Evolutionary conservation across 2,113 vertebrate genomes (phyloP).

Genomic region (Catharus bicknelli): DNA sequence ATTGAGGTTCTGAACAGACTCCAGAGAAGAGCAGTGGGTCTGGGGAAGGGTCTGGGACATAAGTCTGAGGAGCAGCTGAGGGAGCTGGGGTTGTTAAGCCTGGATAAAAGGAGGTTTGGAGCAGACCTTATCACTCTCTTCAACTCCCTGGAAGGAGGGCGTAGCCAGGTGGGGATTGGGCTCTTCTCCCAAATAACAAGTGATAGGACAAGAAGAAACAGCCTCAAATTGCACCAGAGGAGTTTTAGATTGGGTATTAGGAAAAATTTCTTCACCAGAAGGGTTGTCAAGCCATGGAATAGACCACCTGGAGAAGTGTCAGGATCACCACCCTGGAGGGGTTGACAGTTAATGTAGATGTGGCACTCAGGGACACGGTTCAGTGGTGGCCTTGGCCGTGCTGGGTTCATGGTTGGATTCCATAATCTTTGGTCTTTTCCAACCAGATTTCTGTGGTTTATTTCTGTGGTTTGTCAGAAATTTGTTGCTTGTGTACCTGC

Average conservation of each 20-base stretch:
- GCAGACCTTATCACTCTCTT: neutral
- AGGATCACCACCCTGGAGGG: neutral
- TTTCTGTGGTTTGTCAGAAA: neutral
- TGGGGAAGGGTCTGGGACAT: neutral
- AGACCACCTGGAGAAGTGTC: neutral
- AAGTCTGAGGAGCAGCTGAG: neutral
- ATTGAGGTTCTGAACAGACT: neutral
- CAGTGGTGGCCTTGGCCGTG: neutral
- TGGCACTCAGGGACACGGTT: neutral
- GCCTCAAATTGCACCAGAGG: neutral
- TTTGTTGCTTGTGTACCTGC: neutral
- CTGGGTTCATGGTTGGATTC: neutral
- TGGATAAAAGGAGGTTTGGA: neutral
- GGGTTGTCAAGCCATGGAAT: neutral
- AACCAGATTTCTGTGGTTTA: neutral
- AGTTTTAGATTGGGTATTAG: neutral
- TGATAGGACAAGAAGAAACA: neutral
- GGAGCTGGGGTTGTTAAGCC: neutral
- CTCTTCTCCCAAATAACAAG: neutral
- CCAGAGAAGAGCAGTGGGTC: fast-evolving
- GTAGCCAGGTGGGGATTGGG: fast-evolving
- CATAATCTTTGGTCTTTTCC: neutral
- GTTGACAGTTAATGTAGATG: fast-evolving
- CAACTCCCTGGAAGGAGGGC: neutral
- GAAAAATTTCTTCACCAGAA: neutral